phyloP scores from a whole-genome alignment of 2,797 vertebrate genomes.

The Pangasius krempfi region DNA sequence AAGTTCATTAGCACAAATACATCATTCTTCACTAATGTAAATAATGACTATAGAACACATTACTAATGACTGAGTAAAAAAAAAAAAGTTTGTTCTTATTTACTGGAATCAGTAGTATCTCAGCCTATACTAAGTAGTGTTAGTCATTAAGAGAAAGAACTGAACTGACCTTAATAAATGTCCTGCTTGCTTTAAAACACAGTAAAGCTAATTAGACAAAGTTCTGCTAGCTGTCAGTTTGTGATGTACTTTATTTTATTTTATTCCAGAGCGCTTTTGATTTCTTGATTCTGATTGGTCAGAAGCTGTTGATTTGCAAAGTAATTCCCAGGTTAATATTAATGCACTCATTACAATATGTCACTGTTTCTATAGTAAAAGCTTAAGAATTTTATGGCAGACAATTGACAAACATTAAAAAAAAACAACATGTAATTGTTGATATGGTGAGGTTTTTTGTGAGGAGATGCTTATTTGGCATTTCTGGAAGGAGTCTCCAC shows the following conservation, averaged over 20 bases:
- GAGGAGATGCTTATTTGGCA: neutral
- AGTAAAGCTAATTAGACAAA: neutral
- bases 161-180: neutral
- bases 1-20: neutral
- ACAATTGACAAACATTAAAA: too few species aligned
- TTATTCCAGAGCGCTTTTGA: too few species aligned
- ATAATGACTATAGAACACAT: neutral
- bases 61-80: neutral
- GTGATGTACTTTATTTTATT: neutral
- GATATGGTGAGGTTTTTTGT: neutral
- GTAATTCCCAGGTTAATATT: neutral
- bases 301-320: neutral
- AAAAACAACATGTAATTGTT: too few species aligned
- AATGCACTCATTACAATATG: neutral
- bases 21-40: neutral
- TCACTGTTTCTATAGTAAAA: neutral
- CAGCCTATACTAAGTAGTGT: neutral
- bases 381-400: neutral
- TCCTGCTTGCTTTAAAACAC: neutral
- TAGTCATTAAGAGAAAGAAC: constrained; percentile 2
- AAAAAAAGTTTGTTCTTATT: neutral
- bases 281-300: neutral
- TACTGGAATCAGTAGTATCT: neutral
- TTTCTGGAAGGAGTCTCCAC: neutral
- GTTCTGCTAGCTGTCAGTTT: neutral